phyloP scores from a whole-genome alignment of 2,113 vertebrate species.

The Neotragus moschatus region DNA sequence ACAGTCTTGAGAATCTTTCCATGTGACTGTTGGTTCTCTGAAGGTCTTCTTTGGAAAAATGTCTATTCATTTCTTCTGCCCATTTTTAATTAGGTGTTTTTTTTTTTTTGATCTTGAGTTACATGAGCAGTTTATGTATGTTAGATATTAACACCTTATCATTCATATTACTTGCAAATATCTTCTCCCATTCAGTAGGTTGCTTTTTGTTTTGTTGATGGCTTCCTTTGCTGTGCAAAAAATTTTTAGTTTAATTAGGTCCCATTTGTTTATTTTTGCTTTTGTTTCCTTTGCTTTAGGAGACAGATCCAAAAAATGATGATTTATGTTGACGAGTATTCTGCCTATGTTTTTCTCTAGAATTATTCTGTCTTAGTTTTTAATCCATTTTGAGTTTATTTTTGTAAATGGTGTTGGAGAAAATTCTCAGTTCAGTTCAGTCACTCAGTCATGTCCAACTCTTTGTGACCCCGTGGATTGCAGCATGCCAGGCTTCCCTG shows the following conservation, averaged over 20 bases:
- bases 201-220: not conserved
- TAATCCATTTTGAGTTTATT: not conserved
- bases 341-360: not conserved
- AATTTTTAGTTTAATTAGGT: not conserved
- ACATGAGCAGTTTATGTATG: not conserved
- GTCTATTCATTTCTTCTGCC: not conserved
- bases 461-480: not conserved
- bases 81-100: not conserved
- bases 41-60: not conserved
- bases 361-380: not conserved
- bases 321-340: not conserved
- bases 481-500: accelerated
- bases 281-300: not conserved
- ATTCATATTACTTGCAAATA: not conserved
- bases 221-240: not conserved
- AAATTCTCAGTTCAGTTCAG: not conserved
- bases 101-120: not conserved
- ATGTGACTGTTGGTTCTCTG: not conserved
- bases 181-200: not conserved
- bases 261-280: not conserved
- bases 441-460: not conserved
- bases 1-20: not conserved
- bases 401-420: not conserved
- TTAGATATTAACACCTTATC: not conserved
- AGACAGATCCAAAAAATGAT: not conserved